A percentile compares a stretch with the other conserved stretches of the same genome.
Conservation (phyloP, 2,797 vertebrate genomes). For the Phoxinus dragarum region DNA sequence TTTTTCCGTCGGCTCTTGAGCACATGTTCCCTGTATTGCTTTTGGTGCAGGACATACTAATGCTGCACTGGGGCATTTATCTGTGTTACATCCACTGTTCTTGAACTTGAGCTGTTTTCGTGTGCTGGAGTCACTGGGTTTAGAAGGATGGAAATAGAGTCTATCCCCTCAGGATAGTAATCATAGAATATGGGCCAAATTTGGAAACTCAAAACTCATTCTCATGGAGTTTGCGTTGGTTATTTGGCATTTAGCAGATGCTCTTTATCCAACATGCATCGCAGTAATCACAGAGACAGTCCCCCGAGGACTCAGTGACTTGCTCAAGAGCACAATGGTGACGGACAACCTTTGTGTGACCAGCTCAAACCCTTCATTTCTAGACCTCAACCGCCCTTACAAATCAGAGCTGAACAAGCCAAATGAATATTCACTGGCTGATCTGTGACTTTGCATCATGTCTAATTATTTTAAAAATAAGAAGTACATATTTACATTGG, state of each 20-base stretch:
- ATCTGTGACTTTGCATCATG: background rate
- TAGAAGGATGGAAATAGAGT: slow-evolving; percentile 20
- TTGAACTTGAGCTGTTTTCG: slow-evolving; percentile 10
- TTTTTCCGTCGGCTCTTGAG: background rate
- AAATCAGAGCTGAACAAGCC: background rate
- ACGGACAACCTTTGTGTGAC: background rate
- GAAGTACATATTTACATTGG: background rate
- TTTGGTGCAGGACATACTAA: background rate
- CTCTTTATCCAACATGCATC: slow-evolving; percentile 26
- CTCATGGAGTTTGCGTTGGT: slow-evolving; percentile 36
- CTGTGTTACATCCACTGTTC: background rate
- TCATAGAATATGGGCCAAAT: slow-evolving; percentile 35
- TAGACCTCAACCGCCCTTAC: background rate
- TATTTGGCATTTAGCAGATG: slow-evolving; percentile 46
- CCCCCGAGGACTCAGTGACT: slow-evolving; percentile 11
- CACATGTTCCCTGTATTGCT: slow-evolving; percentile 3
- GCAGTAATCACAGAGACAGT: slow-evolving; percentile 33
- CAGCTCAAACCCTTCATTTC: background rate
- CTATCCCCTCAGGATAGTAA: slow-evolving; percentile 13
- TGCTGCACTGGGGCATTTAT: background rate
- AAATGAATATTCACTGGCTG: background rate
- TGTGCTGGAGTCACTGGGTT: slow-evolving; percentile 36
- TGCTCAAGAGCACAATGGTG: slow-evolving; percentile 20
- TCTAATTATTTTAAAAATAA: too few species aligned
- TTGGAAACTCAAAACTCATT: slow-evolving; percentile 26